phyloP scores from a whole-genome alignment of 1,140 invertebrate species.

The Zaprionus taronus region DNA sequence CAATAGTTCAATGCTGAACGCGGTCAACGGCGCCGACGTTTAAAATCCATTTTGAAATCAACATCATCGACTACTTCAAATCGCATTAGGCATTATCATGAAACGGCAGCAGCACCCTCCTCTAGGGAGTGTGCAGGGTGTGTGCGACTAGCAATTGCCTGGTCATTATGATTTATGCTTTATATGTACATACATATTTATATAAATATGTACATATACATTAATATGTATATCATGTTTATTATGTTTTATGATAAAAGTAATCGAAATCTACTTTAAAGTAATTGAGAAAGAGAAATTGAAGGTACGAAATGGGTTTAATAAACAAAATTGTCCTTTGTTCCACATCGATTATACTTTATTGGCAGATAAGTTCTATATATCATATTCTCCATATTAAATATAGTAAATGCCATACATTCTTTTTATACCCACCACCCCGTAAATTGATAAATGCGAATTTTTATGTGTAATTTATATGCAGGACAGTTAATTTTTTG shows the following conservation, averaged over 20 bases:
- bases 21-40: slow-evolving; percentile 53
- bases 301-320: fast-evolving
- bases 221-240: too few relatives aligned
- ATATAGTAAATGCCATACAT: too few relatives aligned
- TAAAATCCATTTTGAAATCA: slow-evolving; percentile 24
- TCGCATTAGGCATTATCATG: slow-evolving; percentile 8
- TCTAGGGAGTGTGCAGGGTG: not conserved
- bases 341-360: fast-evolving
- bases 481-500: too few relatives aligned
- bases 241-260: too few relatives aligned
- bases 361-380: too few relatives aligned
- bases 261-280: too few relatives aligned
- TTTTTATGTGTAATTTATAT: too few relatives aligned
- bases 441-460: too few relatives aligned
- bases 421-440: too few relatives aligned
- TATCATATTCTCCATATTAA: too few relatives aligned
- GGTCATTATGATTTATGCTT: not conserved
- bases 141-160: not conserved
- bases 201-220: not conserved
- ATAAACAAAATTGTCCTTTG: too few relatives aligned
- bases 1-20: slow-evolving; percentile 68
- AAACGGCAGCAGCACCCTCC: not conserved
- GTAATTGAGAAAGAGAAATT: too few relatives aligned
- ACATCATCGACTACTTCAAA: slow-evolving; percentile 4
- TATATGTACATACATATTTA: not conserved